Evolutionary conservation across 2,797 vertebrate species (phyloP), one percentile per base, ranked within the genome.

Genomic region (Sebastes matsubarae): DNA sequence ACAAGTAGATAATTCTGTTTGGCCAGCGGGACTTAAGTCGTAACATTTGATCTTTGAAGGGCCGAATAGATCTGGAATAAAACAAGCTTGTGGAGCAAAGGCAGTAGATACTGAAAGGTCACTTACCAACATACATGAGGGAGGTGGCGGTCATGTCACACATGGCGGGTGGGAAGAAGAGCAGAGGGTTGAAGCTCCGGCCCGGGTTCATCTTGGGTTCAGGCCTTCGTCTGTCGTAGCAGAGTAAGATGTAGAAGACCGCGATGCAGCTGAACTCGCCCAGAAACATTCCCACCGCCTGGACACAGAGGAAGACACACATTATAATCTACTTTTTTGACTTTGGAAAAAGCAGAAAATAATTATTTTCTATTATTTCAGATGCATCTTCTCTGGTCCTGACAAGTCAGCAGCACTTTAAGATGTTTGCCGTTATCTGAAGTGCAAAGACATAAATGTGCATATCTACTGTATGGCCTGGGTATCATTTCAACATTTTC

Each of bases 271-370:
- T 96, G 66, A 98, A 94, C 87, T 99, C 98, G 0, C 98, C 98
- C 81, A 99, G 91, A 92, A 99, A 99, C 98, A 99, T 99, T 3
- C 96, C 97, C 86, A 97, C 97, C 0, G 98, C 97, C 98, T 99
- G 89, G 1, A 64, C 8, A 65, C 61, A 13, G 50, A 54, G 5
- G 5, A 46, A 6, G 65, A 29, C 38, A 64, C 6, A 67, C 0
- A 60, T 65, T 20, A 20, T 3, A 18, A 60, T 18, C 46, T 3
- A 18, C 4, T n/a, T 32, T 32, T 0, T 27, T 6, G 2, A 58
- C 6, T 54, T 36, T 68, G 52, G 60, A 18, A 29, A 60, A 2
- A 34, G 6, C 29, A 57, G 24, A 58, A 4, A 24, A 29, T 6
- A 50, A 32, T 32, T 20, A 69, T 3, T 38, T 38, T 36, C 8